Base-by-base conservation (phyloP, 2,888 invertebrate genomes). In the Lasioglossum villosulum region DNA sequence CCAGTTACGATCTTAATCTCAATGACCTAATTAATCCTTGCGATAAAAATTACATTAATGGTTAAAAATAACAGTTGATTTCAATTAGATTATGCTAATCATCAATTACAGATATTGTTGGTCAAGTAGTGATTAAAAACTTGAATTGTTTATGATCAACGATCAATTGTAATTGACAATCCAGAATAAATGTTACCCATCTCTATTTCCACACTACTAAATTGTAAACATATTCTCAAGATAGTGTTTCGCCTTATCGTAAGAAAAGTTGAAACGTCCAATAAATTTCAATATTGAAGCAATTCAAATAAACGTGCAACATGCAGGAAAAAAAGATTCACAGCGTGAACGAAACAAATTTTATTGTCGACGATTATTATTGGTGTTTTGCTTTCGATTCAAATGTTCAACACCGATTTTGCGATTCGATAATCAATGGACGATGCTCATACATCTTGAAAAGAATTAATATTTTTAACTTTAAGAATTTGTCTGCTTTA, bases 351-450 rank as follows among this genome's bases (percentile, higher is more conserved):
- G 16, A 74, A 37, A n/a, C 8, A 70, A 70, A 34, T n/a, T 79
- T 83, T 70, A 72, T 75, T 84, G 12, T 73, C 37, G 66, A 14
- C 34, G 23, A 6, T 63, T 30, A 16, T 63, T 16, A 12, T 63
- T 63, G 30, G 23, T n/a, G 52, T 52, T 52, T 10, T 52, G 52
- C n/a, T 52, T 52, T 52, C 52, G n/a, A 52, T 23, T 52, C 8
- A 23, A n/a, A n/a, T 52, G 23, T 52, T n/a, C 52, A 52, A 52
- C 23, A 52, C 52, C 52, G n/a, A 10, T n/a, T 23, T 52, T n/a
- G 52, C 52, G 52, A n/a, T 52, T 52, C 52, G 52, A 52, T n/a
- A 52, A n/a, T n/a, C 23, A 23, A 23, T 23, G 8, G 52, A 52
- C 52, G 52, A 23, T 52, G 23, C 8, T 23, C 23, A 23, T 52